A percentile compares a stretch with the other conserved stretches of the same genome.
phyloP scores from a whole-genome alignment of 2,113 vertebrate genomes.

The Cranoglanis bouderius region DNA sequence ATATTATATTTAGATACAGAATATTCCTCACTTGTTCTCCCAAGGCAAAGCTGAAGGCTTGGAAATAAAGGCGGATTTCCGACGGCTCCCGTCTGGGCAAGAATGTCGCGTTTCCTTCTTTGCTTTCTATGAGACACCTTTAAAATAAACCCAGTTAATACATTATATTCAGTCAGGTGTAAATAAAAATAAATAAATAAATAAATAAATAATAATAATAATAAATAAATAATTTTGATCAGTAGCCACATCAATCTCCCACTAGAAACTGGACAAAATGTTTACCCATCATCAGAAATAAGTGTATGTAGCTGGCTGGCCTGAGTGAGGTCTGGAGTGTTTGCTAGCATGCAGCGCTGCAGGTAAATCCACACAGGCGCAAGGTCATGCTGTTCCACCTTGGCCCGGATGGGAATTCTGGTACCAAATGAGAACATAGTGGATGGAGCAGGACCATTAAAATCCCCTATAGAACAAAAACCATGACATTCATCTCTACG shows the following conservation, averaged over 20 bases:
- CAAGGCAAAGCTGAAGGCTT: conserved; percentile 71
- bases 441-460: conserved; percentile 64
- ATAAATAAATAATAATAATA: too few relatives aligned
- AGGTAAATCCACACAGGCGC: conserved; percentile 69
- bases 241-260: not conserved
- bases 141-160: not conserved
- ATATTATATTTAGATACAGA: not conserved
- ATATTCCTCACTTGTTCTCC: conserved; percentile 62
- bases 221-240: too few relatives aligned
- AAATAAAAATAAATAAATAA: too few relatives aligned
- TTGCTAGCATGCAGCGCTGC: conserved; percentile 70
- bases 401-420: conserved; percentile 68
- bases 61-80: conserved; percentile 65
- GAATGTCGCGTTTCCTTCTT: conserved; percentile 64
- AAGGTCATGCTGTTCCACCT: conserved; percentile 60
- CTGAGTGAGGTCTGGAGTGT: conserved; percentile 49
- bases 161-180: not conserved
- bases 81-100: conserved; percentile 58
- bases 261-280: not conserved
- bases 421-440: conserved; percentile 69
- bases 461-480: conserved; percentile 63
- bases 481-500: not conserved
- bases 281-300: conserved; percentile 64
- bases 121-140: conserved; percentile 77
- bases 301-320: conserved; percentile 60